Percentiles rank a stretch among this genome's conserved stretches.
Evolutionary conservation across 2,888 invertebrate genomes (phyloP).

Genomic region (Melinaea menophilus): DNA sequence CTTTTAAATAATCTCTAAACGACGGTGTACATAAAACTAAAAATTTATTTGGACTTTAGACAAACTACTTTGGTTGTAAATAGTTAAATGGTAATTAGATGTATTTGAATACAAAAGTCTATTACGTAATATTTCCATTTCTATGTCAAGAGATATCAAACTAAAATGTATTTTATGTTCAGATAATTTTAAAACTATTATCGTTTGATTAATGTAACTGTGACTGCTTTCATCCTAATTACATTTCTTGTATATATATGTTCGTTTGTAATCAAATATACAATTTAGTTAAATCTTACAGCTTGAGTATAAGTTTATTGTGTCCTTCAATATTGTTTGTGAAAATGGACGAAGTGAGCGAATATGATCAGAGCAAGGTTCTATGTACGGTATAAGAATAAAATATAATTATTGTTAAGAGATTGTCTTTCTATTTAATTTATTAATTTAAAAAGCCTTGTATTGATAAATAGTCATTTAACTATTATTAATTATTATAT

Average conservation of each 20-base stretch:
- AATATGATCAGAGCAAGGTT: no score
- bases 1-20: no score
- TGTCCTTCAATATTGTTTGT: neutral
- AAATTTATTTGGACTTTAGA: no score
- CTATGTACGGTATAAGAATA: neutral
- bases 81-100: neutral
- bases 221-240: neutral
- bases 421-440: no score
- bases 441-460: no score
- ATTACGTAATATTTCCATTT: conserved; percentile 1
- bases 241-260: conserved; percentile 4
- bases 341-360: neutral
- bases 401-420: neutral
- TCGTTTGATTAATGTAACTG: neutral
- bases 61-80: neutral
- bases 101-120: conserved; percentile 7
- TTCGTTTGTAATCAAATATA: neutral
- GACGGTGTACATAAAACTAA: no score
- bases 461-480: no score
- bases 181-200: neutral
- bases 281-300: neutral
- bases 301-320: neutral
- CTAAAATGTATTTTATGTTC: neutral
- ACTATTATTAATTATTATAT: no score
- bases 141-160: neutral